Base-by-base conservation (phyloP, 2,888 invertebrate genomes). In the Gastrophysa polygoni region DNA sequence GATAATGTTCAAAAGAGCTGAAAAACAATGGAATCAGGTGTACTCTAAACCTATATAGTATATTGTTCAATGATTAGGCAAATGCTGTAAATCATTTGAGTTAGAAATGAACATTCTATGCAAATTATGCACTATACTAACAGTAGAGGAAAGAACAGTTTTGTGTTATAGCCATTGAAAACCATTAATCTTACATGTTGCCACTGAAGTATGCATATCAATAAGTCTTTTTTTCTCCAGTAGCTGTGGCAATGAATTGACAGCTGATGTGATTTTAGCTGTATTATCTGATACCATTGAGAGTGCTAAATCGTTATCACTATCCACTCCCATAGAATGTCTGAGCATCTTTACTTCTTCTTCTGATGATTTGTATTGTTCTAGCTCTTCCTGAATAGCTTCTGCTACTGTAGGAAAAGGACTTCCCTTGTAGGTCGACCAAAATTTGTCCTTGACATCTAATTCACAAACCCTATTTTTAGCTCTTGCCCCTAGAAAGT, bases 121-220 rank as follows among this genome's bases (percentile, higher is more conserved):
- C n/a, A n/a, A n/a, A n/a, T n/a, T n/a, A n/a, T n/a, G n/a, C n/a
- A n/a, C n/a, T n/a, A n/a, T n/a, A n/a, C n/a, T n/a, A n/a, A n/a
- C n/a, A n/a, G n/a, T n/a, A n/a, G n/a, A n/a, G n/a, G n/a, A n/a
- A n/a, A n/a, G n/a, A n/a, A n/a, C n/a, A n/a, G n/a, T n/a, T n/a
- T n/a, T n/a, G n/a, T n/a, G n/a, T n/a, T n/a, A n/a, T n/a, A n/a
- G n/a, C n/a, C n/a, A n/a, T n/a, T n/a, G n/a, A n/a, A n/a, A n/a
- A n/a, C n/a, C 28, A 32, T 1, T 29, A 38, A 51, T 14, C 57
- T 59, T 67, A 88, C 91, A 89, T 82, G 98, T 99, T 2, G 99
- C 99, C 67, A 99, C 92, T 69, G 96, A 98, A 20, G 97, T 99
- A 80, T 99, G 99, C 93, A 98, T 95, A 78, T 99, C 99, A 72